phyloP scores from a whole-genome alignment of 2,888 invertebrate genomes.

The Gonocerus acuteangulatus region DNA sequence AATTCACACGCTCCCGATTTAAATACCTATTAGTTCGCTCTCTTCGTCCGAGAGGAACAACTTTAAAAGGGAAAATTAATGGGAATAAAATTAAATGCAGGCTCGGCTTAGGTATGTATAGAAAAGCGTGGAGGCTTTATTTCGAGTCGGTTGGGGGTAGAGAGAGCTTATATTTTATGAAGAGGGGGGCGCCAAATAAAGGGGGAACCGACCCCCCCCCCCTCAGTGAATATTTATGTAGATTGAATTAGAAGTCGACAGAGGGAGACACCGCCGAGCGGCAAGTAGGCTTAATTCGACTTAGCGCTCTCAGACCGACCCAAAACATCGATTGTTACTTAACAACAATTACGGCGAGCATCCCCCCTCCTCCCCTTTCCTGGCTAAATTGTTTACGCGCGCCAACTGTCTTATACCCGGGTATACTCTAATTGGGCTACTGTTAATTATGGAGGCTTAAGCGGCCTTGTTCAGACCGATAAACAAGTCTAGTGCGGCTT shows the following conservation, averaged over 20 bases:
- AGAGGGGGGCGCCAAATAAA: neutral
- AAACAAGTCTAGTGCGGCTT: constrained; percentile 2
- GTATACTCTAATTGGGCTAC: neutral
- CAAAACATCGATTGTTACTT: constrained; percentile 15
- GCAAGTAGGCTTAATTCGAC: constrained; percentile 1
- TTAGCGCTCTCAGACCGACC: neutral
- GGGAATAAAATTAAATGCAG: constrained; percentile 18
- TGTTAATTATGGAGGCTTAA: constrained; percentile 16
- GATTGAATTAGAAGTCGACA: constrained; percentile 12
- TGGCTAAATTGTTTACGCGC: constrained; percentile 16
- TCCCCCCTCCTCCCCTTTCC: neutral
- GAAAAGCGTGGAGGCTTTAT: constrained; percentile 7
- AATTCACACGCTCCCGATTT: neutral
- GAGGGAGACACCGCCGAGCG: neutral
- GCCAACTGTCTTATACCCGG: neutral
- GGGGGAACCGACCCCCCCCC: neutral
- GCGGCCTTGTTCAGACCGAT: constrained; percentile 8
- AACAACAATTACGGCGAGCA: constrained; percentile 9
- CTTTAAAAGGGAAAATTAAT: constrained; percentile 6
- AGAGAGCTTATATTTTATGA: neutral
- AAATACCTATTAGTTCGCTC: constrained; percentile 12
- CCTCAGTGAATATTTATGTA: constrained; percentile 14
- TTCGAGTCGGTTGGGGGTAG: neutral
- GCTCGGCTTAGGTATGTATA: neutral
- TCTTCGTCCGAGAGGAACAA: neutral